Base-by-base conservation (phyloP, 53 echinoderm and acorn worm genomes). In the Antedon mediterranea region DNA sequence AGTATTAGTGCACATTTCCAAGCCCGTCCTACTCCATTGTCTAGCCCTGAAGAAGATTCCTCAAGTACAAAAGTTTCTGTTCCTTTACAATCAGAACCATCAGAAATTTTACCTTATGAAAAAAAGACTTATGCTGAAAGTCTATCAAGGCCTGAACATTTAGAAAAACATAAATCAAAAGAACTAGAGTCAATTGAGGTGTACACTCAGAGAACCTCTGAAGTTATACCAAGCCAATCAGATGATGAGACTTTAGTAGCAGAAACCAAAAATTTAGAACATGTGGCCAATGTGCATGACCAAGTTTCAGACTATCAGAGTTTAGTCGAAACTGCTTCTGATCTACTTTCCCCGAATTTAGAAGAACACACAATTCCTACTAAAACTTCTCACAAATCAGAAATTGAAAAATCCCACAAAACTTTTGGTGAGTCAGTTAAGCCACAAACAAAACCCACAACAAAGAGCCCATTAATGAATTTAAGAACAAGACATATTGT, bases 401-500 rank as follows among this genome's bases (percentile, higher is more conserved):
- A 37, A 4, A 37, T 37, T 37, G 4, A 4, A 37, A 37, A 6
- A 37, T 4, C 4, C 37, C 4, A 37, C 37, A 37, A 37, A n/a
- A n/a, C n/a, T n/a, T n/a, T n/a, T 37, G 37, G 4, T 37, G 37
- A 4, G 11, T 37, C 37, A 6, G 37, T 6, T 37, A 11, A 6
- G 37, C 4, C 11, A 6, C 37, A 37, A 11, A 37, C 4, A 6
- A 37, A 37, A 37, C 37, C 37, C 11, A 11, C 11, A 37, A 37
- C 37, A 18, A 57, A 57, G 23, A 57, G 57, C 23, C 57, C 57
- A 57, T 57, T 57, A 57, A 1, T 11, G 9, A 26, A 57, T 57
- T 8, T 29, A 28, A 44, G 32, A 79, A 88, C 81, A 84, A 81
- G 32, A 13, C 77, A 34, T 33, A 83, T 79, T 32, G 84, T 86